phyloP scores from a whole-genome alignment of 2,888 invertebrate genomes.

The Therioaphis trifolii region DNA sequence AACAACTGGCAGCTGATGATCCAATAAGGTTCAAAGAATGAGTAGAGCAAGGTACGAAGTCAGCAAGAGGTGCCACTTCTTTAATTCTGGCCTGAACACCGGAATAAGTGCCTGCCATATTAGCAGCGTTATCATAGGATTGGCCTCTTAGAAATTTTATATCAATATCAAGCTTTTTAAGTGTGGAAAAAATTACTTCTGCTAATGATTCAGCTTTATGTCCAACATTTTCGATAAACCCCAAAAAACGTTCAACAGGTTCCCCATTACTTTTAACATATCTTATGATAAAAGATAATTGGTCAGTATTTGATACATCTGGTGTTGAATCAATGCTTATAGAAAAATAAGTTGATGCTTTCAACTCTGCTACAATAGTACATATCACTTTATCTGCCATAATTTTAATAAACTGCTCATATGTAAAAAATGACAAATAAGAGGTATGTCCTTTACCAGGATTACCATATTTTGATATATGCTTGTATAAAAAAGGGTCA shows the following conservation, averaged over 20 bases:
- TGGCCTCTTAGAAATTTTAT: slow-evolving; percentile 31
- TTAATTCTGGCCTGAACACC: slow-evolving; percentile 1
- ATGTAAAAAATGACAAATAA: slow-evolving; percentile 22
- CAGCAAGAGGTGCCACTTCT: background rate
- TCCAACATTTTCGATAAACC: slow-evolving; percentile 41
- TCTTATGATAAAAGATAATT: slow-evolving; percentile 22
- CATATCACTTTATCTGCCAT: background rate
- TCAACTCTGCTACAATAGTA: slow-evolving; percentile 9
- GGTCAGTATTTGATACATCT: slow-evolving; percentile 18
- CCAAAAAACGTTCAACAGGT: slow-evolving; percentile 18
- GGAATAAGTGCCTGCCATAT: slow-evolving; percentile 31
- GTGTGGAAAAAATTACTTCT: slow-evolving; percentile 13
- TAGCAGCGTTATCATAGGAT: slow-evolving; percentile 28
- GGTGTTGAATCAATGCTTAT: slow-evolving; percentile 25
- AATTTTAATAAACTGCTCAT: slow-evolving; percentile 18
- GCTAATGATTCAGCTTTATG: slow-evolving; percentile 29
- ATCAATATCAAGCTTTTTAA: background rate
- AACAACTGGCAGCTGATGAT: background rate
- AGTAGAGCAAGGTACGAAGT: background rate
- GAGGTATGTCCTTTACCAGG: too few species aligned
- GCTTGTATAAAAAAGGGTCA: too few species aligned
- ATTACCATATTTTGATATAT: slow-evolving; percentile 24
- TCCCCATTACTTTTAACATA: background rate
- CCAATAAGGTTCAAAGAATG: slow-evolving; percentile 11
- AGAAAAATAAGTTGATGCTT: slow-evolving; percentile 18